Evolutionary conservation across 2,113 vertebrate genomes (phyloP), one percentile per base, ranked within the genome.

Genomic region (Cephalopterus ornatus): DNA sequence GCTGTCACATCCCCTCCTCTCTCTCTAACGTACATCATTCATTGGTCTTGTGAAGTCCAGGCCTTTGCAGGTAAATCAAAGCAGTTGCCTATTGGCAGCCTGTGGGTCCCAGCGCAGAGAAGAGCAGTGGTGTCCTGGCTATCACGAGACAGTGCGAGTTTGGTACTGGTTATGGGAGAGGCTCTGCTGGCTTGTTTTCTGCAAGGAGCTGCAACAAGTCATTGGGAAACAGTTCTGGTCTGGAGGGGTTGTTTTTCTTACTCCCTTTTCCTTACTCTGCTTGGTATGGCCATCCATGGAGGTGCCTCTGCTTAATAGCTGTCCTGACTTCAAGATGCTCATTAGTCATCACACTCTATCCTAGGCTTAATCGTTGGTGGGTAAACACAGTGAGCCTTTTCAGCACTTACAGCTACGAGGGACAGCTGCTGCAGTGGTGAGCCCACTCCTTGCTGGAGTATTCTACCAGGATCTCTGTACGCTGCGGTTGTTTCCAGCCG

Each of bases 321-420:
- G 42, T 50, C 65, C 80, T 78, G 70, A 72, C 70, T 91, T 46
- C 33, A 68, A 30, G 56, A 30, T 56, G 61, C 81, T 95, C 75
- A 27, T 94, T 92, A 94, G 33, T 86, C 84, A 59, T 41, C 80
- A 85, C 37, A 68, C 73, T 47, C 76, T n/a, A 77, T 86, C 46
- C 76, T 59, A 3, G 80, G 53, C 53, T 74, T 17, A 50, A 26
- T 84, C 1, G 14, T 70, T 26, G 10, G 13, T 67, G 71, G 44
- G 49, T 68, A 53, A 86, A 67, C 72, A 46, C 75, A 15, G 71
- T 1, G 59, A 77, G 63, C 16, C 89, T 87, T 84, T 87, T 67
- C 39, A 76, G 92, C 1, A 4, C 46, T 65, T 17, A 41, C 33
- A 89, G 74, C 46, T 73, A 39, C 0, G 0, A 55, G 49, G 75